Percentiles rank a stretch among this genome's conserved stretches.
phyloP scores from a whole-genome alignment of 2,797 vertebrate species.

The Dromococcyx pavoninus region DNA sequence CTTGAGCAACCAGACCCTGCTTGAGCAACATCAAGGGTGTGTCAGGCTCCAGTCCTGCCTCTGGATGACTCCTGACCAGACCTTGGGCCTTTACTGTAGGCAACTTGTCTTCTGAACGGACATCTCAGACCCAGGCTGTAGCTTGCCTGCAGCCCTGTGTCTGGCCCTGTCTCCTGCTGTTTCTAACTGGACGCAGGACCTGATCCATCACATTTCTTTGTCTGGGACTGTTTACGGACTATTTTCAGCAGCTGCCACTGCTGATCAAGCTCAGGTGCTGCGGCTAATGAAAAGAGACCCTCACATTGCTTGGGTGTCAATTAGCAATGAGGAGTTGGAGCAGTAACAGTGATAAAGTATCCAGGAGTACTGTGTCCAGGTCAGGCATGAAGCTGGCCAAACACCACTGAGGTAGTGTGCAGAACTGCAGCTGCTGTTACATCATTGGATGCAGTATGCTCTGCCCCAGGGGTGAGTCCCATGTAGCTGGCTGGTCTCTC shows the following conservation, averaged over 20 bases:
- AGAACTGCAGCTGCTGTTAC: not conserved
- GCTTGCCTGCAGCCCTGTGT: not conserved
- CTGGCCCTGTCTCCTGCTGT: not conserved
- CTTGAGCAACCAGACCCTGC: not conserved
- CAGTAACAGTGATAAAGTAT: too few species aligned
- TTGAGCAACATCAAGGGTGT: not conserved
- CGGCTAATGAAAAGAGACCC: too few species aligned
- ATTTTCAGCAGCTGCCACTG: too few species aligned
- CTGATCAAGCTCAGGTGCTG: too few species aligned
- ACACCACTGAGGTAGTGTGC: not conserved
- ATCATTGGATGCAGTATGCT: too few species aligned
- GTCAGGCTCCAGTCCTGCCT: not conserved
- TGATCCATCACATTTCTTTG: not conserved
- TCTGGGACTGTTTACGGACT: too few species aligned
- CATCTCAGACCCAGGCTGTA: fast-evolving
- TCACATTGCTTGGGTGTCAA: too few species aligned
- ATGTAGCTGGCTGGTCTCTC: fast-evolving
- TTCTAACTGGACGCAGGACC: not conserved
- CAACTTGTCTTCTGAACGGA: not conserved
- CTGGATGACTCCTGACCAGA: not conserved
- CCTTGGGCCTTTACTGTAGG: not conserved
- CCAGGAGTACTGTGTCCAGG: too few species aligned
- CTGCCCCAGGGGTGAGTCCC: not conserved
- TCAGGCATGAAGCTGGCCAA: too few species aligned
- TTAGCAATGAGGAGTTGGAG: too few species aligned